Evolutionary conservation across 2,113 vertebrate genomes (phyloP).

Genomic region (Nibea coibor): DNA sequence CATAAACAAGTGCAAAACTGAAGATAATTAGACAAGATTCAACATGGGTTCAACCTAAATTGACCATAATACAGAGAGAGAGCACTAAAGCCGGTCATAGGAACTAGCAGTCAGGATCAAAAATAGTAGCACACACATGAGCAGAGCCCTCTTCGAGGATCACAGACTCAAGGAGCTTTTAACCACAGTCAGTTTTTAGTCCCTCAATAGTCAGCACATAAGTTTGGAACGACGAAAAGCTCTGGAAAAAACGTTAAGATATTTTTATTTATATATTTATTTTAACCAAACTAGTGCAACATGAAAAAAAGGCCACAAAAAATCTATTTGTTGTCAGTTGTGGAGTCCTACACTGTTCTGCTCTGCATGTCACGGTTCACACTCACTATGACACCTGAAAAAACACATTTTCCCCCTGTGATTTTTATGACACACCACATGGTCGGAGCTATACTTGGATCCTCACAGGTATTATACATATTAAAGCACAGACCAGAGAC

Average conservation of each 20-base stretch:
- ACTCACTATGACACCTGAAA: neutral
- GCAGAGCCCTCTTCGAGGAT: too few species aligned
- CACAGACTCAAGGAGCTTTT: too few species aligned
- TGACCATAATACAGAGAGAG: neutral
- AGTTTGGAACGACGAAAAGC: too few species aligned
- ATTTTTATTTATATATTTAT: too few species aligned
- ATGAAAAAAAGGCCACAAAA: too few species aligned
- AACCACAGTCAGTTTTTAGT: too few species aligned
- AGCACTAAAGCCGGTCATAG: neutral
- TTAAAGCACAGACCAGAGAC: too few species aligned
- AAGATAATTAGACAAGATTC: neutral
- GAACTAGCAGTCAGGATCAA: neutral
- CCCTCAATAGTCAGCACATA: too few species aligned
- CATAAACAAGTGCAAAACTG: neutral
- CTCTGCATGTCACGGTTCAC: neutral
- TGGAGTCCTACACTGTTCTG: too few species aligned
- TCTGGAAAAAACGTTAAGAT: too few species aligned
- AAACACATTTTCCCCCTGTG: neutral
- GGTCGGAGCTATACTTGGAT: neutral
- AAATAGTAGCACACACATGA: neutral
- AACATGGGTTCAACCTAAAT: neutral
- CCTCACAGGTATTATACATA: neutral
- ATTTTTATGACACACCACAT: neutral
- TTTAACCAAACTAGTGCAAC: too few species aligned
- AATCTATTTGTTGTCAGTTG: too few species aligned